Evolutionary conservation across 1,140 invertebrate genomes (phyloP).

Genomic region (Eriosoma lanigerum): DNA sequence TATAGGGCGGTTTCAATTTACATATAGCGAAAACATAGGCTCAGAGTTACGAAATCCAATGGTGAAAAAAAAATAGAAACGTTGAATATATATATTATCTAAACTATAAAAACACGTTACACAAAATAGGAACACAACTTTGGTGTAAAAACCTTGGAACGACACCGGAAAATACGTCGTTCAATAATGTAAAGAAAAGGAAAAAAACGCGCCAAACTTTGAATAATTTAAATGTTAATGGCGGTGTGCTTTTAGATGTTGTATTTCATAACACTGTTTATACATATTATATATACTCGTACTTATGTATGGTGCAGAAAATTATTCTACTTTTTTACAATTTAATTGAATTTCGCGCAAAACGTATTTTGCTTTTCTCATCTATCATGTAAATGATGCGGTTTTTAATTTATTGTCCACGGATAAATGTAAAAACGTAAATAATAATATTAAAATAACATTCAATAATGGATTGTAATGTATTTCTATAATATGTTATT

Average conservation of each 20-base stretch:
- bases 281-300: too few species aligned
- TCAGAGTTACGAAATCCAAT: not conserved
- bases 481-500: too few species aligned
- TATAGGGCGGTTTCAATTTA: constrained; percentile 22
- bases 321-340: not conserved
- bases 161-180: not conserved
- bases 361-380: not conserved
- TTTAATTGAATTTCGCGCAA: constrained; percentile 2
- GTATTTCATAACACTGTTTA: not conserved
- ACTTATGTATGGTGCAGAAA: too few species aligned
- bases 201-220: not conserved
- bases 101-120: not conserved
- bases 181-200: not conserved
- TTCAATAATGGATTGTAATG: too few species aligned
- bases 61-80: not conserved
- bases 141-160: not conserved
- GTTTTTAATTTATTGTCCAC: constrained; percentile 19
- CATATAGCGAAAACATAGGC: not conserved
- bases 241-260: not conserved
- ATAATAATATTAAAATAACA: too few species aligned
- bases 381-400: not conserved
- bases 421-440: too few species aligned
- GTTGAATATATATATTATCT: not conserved
- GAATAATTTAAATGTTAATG: constrained; percentile 5
- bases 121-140: not conserved